Percentiles rank a stretch among this genome's conserved stretches.
phyloP scores from a whole-genome alignment of 2,797 vertebrate genomes.

The Myotis myotis region DNA sequence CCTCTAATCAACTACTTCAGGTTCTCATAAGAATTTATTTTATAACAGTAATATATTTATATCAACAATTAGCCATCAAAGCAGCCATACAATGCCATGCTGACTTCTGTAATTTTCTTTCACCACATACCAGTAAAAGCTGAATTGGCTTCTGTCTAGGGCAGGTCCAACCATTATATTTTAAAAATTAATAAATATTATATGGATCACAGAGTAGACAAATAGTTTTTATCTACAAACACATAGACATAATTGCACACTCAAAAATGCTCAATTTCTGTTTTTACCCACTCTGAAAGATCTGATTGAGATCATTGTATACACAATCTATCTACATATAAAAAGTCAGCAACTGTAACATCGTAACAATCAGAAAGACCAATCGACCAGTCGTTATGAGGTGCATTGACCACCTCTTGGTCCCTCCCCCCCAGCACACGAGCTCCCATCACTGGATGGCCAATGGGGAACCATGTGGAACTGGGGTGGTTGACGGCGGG shows the following conservation, averaged over 20 bases:
- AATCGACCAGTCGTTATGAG: no score
- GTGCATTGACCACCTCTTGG: no score
- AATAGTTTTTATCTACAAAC: not conserved
- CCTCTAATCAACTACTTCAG: not conserved
- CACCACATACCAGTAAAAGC: not conserved
- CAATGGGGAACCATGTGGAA: no score
- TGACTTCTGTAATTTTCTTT: not conserved
- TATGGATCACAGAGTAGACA: not conserved
- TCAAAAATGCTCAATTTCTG: not conserved
- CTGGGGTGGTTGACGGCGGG: no score
- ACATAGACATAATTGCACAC: not conserved
- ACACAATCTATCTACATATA: not conserved
- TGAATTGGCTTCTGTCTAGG: not conserved
- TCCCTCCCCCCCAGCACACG: no score
- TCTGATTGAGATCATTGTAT: not conserved
- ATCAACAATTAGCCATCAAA: constrained; percentile 31
- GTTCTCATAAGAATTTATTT: not conserved
- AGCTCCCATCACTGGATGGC: no score
- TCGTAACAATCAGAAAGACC: no score
- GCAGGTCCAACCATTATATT: not conserved
- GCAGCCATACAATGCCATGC: not conserved
- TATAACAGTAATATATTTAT: not conserved
- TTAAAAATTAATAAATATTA: not conserved
- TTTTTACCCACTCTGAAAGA: not conserved
- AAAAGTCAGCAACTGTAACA: no score